Conservation (phyloP, 2,888 invertebrate genomes). For the Meliscaeva auricollis region DNA sequence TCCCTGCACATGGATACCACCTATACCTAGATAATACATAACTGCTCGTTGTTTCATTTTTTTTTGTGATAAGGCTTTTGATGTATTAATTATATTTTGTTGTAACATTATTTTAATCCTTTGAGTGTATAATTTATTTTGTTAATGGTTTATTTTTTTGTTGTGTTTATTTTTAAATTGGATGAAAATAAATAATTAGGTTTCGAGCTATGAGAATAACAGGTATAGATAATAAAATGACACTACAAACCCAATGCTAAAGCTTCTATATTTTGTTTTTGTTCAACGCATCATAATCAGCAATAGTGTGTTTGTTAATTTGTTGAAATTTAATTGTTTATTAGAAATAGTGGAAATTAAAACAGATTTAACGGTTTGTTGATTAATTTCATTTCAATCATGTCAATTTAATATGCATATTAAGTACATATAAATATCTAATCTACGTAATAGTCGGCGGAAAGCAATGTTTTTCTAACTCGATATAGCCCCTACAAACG, state of each 20-base stretch:
- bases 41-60: constrained; percentile 19
- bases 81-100: constrained; percentile 74
- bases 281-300: neutral
- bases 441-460: too few species aligned
- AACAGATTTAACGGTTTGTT: constrained; percentile 20
- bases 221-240: neutral
- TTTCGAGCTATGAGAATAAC: neutral
- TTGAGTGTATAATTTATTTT: constrained; percentile 70
- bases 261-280: neutral
- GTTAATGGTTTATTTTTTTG: constrained; percentile 59
- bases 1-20: neutral
- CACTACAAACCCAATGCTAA: neutral
- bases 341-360: neutral
- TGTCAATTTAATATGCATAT: neutral
- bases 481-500: too few species aligned
- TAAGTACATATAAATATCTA: too few species aligned
- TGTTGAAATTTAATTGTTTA: neutral
- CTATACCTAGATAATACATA: constrained; percentile 7
- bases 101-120: constrained; percentile 73
- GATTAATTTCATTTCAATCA: neutral
- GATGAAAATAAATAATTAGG: constrained; percentile 54
- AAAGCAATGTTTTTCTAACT: too few species aligned
- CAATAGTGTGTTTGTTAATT: neutral
- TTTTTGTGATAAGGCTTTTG: constrained; percentile 60
- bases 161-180: constrained; percentile 27